Evolutionary conservation across 2,797 vertebrate species (phyloP).

Genomic region (Poeciliopsis presidionis): DNA sequence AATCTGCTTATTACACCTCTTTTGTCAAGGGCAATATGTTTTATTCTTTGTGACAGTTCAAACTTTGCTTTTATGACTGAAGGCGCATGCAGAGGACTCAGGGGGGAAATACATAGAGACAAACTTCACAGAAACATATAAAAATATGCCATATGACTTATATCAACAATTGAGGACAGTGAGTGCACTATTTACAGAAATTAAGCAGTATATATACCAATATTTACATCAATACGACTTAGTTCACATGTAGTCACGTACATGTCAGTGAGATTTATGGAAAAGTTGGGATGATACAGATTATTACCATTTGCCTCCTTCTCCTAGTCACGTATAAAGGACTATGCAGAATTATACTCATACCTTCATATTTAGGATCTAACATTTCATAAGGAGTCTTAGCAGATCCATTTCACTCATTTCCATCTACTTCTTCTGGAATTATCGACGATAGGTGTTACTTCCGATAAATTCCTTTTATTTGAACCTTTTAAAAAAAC

Average conservation of each 20-base stretch:
- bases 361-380: conserved; percentile 35
- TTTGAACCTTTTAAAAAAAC: neutral
- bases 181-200: conserved; percentile 86
- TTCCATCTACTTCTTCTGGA: neutral
- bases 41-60: conserved; percentile 63
- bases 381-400: neutral
- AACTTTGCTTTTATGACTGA: conserved; percentile 79
- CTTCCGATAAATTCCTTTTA: neutral
- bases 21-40: conserved; percentile 29
- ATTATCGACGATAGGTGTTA: neutral
- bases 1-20: conserved; percentile 11
- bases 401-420: conserved; percentile 9
- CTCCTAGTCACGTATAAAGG: conserved; percentile 2
- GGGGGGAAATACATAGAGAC: conserved; percentile 57
- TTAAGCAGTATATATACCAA: conserved; percentile 82
- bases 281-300: conserved; percentile 37
- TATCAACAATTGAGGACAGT: conserved; percentile 84
- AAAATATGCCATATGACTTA: conserved; percentile 90
- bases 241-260: conserved; percentile 74
- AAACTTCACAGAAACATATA: conserved; percentile 85
- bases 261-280: conserved; percentile 54
- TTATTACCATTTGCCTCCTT: conserved; percentile 15
- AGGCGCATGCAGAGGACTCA: conserved; percentile 54
- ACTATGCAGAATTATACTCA: conserved; percentile 11
- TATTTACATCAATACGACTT: conserved; percentile 83